A percentile compares a stretch with the other conserved stretches of the same genome.
These are phyloP conservation scores for Coptodon rendalli DNA, from an alignment of 2,113 vertebrate genomes.

Conservation along the genomic window DNA sequence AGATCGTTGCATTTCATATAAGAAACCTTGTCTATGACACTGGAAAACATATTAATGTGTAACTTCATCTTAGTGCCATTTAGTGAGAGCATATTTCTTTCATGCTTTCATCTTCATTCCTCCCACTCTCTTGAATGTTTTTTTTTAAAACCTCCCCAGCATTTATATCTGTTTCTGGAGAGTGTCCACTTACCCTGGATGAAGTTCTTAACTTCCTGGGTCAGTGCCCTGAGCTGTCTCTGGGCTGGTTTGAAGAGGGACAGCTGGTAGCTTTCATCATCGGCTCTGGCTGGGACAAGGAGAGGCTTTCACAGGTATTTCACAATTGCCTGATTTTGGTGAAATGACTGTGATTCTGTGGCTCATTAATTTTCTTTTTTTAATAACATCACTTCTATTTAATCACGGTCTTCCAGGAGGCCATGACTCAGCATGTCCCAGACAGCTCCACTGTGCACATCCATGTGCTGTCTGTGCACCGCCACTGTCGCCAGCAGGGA, in stretches of 20 bases:
- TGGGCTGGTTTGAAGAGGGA: conserved; percentile 79
- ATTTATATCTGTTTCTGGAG: conserved; percentile 75
- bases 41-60: background rate
- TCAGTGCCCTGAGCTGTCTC: conserved; percentile 73
- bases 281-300: conserved; percentile 75
- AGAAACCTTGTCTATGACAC: background rate
- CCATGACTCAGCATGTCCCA: conserved; percentile 70
- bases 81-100: background rate
- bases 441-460: conserved; percentile 65
- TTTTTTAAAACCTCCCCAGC: conserved; percentile 35
- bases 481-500: conserved; percentile 76
- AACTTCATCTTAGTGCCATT: background rate
- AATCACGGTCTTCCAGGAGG: conserved; percentile 51
- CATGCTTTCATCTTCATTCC: background rate
- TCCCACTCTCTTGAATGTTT: background rate
- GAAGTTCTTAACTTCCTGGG: conserved; percentile 73
- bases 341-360: background rate
- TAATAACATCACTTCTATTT: background rate
- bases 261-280: conserved; percentile 78
- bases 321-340: background rate
- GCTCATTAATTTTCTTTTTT: background rate
- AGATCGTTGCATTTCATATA: background rate
- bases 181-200: conserved; percentile 73
- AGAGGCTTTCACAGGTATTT: conserved; percentile 64
- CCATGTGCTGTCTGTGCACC: conserved; percentile 76